Evolutionary conservation across 2,797 vertebrate species (phyloP), one percentile per base, ranked within the genome.

Genomic region (Acipenser oxyrinchus): DNA sequence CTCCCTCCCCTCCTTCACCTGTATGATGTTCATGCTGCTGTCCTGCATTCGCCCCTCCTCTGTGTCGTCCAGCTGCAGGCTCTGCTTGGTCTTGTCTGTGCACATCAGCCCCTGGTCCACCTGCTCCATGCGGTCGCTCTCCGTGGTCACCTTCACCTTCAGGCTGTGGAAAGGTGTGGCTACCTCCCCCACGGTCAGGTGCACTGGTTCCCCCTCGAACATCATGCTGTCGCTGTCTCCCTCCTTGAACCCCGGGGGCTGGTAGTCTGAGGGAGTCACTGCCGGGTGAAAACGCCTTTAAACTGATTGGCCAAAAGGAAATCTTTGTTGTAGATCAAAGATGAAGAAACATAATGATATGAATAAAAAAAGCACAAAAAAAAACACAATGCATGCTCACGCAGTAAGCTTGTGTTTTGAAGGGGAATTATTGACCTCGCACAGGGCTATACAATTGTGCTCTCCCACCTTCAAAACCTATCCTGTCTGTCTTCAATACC

Each of bases 211-310:
- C 60, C 86, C 90, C 37, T 88, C 88, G 73, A 98, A 99, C 69
- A 88, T 68, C 75, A 96, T 73, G 57, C 76, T 80, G 66, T 83
- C 79, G 0, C 79, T 81, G 7, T 84, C 83, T 0, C 91, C 87
- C 70, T 94, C 92, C 80, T 84, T 95, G 76, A 99, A 98, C 12
- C 96, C 95, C 0, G 94, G 93, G 0, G 96, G 96, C 49, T 99
- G 95, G 82, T 98, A 98, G 76, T 93, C 85, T 62, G 86, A 72
- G 2, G 96, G 96, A 51, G 96, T 99, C 59, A 95, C 96, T 99
- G 76, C 57, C 79, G 73, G 48, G 15, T 1, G 59, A 10, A 64
- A 13, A 60, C 23, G 50, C 48, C 12, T 37, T 37, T 4, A 37
- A 3, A 37, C 23, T 37, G 23, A 37, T 2, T 37, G 23, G 23